Evolutionary conservation across 2,797 vertebrate species (phyloP), one percentile per base, ranked within the genome.

Genomic region (Monodelphis domestica): DNA sequence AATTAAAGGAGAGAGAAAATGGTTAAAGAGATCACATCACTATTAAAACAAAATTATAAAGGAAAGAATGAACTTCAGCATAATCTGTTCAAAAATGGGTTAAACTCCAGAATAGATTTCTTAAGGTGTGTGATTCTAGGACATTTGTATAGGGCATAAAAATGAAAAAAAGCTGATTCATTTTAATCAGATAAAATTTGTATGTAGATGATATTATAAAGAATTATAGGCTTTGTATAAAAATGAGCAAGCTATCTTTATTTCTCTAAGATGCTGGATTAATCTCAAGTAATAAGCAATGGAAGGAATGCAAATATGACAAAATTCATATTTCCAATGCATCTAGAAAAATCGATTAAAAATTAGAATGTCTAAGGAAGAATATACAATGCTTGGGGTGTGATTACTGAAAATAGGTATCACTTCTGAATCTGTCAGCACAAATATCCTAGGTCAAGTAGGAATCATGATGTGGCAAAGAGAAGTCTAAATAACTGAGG

Each of bases 281-380:
- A 89, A 59, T 94, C 87, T n/a, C 84, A 87, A 78, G 91, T 54
- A 54, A 91, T 92, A 91, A 84, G 50, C 53, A 93, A 52, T 50
- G 6, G 57, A 92, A 92, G 45, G 24, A 52, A 78, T 84, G 38
- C 3, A 53, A 53, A 87, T 92, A 94, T 96, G 94, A 93, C 89
- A 96, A 91, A 93, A 96, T 91, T 92, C 94, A 95, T 93, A 96
- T 96, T 95, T 93, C 70, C 55, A 78, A 89, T 15, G 54, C 30
- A 90, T 59, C 50, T 54, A 90, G 84, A 91, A 88, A 78, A 93
- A 84, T 91, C 87, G 95, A 92, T 78, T 91, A 89, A 93, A 70
- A 89, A 2, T 91, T 2, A 24, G 53, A 90, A 89, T 93, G 93
- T 93, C 52, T 96, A 70, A 89, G 10, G 10, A 63, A 52, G 63